Conservation (phyloP, 2,113 vertebrate genomes). For the Clarias macrocephalus region DNA sequence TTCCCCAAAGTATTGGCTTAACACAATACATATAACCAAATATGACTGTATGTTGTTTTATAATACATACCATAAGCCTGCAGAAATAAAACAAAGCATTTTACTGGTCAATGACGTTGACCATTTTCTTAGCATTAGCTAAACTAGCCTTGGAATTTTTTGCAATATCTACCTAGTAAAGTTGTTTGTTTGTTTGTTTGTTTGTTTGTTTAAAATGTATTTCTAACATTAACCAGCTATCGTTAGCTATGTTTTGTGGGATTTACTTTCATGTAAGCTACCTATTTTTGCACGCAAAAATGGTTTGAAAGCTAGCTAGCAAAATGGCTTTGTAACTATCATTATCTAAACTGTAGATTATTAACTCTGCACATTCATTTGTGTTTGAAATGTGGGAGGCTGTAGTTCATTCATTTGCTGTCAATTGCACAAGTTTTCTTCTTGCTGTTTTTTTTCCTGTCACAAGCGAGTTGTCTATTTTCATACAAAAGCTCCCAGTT, state of each 20-base stretch:
- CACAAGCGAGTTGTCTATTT: background rate
- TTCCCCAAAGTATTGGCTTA: background rate
- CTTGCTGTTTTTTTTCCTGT: background rate
- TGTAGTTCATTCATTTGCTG: background rate
- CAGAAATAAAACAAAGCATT: background rate
- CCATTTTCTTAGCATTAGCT: background rate
- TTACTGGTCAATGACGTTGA: background rate
- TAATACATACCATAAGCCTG: background rate
- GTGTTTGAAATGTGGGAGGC: background rate
- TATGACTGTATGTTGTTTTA: background rate
- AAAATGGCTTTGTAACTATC: background rate
- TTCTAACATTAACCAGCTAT: background rate
- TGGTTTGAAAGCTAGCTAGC: background rate
- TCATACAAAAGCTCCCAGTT: background rate
- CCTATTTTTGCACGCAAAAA: background rate
- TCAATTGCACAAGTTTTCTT: background rate
- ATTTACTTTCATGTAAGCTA: background rate
- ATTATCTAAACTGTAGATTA: background rate
- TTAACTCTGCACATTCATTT: background rate
- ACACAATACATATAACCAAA: background rate
- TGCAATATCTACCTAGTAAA: background rate
- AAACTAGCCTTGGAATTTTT: background rate
- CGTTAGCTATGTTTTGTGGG: background rate
- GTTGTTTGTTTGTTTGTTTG: too few relatives aligned
- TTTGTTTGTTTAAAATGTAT: background rate